Base-by-base conservation (phyloP, 2,888 invertebrate genomes). In the Spisula solida region DNA sequence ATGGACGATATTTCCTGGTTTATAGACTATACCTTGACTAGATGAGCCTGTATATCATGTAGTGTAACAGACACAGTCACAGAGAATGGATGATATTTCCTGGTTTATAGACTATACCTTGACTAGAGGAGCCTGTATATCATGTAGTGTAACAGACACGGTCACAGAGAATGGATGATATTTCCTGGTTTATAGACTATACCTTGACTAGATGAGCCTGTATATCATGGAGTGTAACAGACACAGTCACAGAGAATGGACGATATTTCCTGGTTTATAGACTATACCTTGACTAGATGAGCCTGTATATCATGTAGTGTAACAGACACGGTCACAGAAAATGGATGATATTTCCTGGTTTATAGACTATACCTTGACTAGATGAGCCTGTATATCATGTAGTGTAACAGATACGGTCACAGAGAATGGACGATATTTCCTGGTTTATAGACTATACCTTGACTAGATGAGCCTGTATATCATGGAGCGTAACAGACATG, bases 241-340 rank as follows among this genome's bases (percentile, higher is more conserved):
- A 98, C 0, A 99, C 98, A 29, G 98, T 98, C 0, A 99, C 99
- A 94, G 99, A 98, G 83, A 99, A 97, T 0, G 99, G 99, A 66
- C 99, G 97, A 96, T 98, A 99, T 80, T 98, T 97, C 80, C 99
- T 97, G 8, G 98, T n/a, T n/a, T n/a, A n/a, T n/a, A n/a, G n/a
- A n/a, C n/a, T n/a, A n/a, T n/a, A n/a, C n/a, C n/a, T n/a, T n/a
- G 12, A 99, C 97, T 90, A 99, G 97, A 97, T 99, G 99, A 0
- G 98, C 99, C 96, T 99, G 99, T 93, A 99, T 98, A 95, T 99
- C 99, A 96, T 99, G 99, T 96, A 99, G 98, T 25, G 98, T 99
- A 48, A 99, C 98, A 0, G 99, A 98, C 0, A 99, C 98, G 29
- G 98, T 98, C 0, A 99, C 99, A 94, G 99, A 98, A 82, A 99